These are phyloP conservation scores for Pocillopora damicornis DNA, from an alignment of 64 coral and sea anemone genomes.

Conservation along the genomic window DNA sequence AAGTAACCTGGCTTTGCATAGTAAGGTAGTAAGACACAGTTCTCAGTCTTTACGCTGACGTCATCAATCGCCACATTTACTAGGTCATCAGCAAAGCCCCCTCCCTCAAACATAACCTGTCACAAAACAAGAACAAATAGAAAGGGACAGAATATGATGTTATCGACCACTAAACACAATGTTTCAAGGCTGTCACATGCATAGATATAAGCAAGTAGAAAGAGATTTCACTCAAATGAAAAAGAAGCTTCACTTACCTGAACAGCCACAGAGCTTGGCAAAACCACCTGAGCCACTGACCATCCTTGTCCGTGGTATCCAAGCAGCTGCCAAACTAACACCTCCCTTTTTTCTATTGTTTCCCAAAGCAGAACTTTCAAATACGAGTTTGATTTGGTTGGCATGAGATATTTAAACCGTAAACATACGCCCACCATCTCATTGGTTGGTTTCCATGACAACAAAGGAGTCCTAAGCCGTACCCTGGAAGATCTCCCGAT, in stretches of 20 bases:
- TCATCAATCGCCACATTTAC: neutral
- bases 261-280: neutral
- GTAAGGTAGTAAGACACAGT: neutral
- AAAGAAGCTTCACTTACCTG: neutral
- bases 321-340: neutral
- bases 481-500: neutral
- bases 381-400: neutral
- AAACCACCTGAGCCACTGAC: neutral
- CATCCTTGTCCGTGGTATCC: neutral
- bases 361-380: neutral
- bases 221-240: neutral
- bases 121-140: neutral
- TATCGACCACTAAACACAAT: neutral
- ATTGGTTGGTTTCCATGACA: neutral
- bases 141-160: neutral
- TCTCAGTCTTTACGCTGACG: neutral
- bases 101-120: constrained; percentile 10
- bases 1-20: neutral
- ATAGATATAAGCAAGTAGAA: neutral
- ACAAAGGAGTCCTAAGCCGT: neutral
- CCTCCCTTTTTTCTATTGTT: neutral
- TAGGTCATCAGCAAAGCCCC: neutral
- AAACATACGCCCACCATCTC: neutral
- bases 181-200: neutral
- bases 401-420: neutral